Evolutionary conservation across 2,888 invertebrate genomes (phyloP).

Genomic region (Crocallis elinguaria): DNA sequence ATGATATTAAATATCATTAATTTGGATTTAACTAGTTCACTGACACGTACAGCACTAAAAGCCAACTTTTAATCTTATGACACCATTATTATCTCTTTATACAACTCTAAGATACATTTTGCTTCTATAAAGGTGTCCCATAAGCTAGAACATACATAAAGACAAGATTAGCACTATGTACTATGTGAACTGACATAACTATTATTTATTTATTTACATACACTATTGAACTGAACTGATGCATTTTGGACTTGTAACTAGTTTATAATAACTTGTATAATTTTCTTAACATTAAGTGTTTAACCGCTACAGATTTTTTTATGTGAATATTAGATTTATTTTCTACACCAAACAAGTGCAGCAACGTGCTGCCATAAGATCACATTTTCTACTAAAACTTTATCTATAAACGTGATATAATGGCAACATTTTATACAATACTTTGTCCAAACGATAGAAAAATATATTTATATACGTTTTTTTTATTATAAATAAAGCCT

Average conservation of each 20-base stretch:
- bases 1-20: constrained; percentile 79
- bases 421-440: constrained; percentile 51
- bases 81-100: constrained; percentile 26
- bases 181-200: constrained; percentile 45
- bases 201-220: constrained; percentile 51
- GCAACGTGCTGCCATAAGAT: constrained; percentile 49
- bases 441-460: constrained; percentile 56
- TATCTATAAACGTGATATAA: constrained; percentile 33
- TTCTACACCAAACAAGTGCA: constrained; percentile 45
- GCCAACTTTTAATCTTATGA: constrained; percentile 15
- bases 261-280: constrained; percentile 31
- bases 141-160: constrained; percentile 19
- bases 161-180: constrained; percentile 44
- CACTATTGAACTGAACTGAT: constrained; percentile 40
- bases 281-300: constrained; percentile 33
- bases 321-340: constrained; percentile 39
- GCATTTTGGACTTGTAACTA: constrained; percentile 23
- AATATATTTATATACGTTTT: constrained; percentile 26
- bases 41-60: constrained; percentile 28
- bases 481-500: constrained; percentile 40
- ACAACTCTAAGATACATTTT: constrained; percentile 25
- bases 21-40: constrained; percentile 43
- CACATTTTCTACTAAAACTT: constrained; percentile 45
- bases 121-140: constrained; percentile 23
- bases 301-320: constrained; percentile 32